These are phyloP conservation scores for Clarias pachynema DNA, from an alignment of 2,797 vertebrate genomes.

Conservation along the genomic window DNA sequence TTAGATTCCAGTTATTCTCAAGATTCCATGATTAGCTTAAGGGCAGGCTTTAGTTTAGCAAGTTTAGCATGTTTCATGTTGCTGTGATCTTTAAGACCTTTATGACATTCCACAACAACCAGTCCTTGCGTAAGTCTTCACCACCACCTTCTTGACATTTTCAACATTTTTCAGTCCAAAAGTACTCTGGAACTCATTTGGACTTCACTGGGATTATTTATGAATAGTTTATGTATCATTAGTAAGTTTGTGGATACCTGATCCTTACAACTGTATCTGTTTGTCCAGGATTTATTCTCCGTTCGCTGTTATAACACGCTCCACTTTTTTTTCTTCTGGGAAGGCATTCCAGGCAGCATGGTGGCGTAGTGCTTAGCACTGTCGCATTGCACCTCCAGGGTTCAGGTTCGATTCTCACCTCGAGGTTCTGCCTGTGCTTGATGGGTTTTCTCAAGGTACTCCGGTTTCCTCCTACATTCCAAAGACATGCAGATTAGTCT, in stretches of 20 bases:
- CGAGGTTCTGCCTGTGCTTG: no score
- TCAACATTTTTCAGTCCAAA: not conserved
- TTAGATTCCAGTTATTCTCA: not conserved
- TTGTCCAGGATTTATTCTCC: not conserved
- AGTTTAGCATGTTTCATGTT: not conserved
- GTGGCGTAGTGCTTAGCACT: no score
- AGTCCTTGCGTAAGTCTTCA: no score
- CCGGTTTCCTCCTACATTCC: no score
- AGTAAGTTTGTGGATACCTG: not conserved
- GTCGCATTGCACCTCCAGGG: no score
- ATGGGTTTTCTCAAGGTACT: no score
- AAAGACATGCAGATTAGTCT: no score
- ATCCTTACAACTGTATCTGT: not conserved
- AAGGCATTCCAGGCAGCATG: not conserved
- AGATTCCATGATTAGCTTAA: not conserved
- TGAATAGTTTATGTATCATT: no score
- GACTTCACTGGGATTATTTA: not conserved
- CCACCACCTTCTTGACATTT: not conserved
- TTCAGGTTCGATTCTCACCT: no score
- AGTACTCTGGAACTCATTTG: not conserved
- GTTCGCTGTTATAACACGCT: not conserved
- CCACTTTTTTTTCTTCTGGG: not conserved
- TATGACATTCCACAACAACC: no score
- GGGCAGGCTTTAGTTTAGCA: not conserved
- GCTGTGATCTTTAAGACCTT: not conserved